A percentile compares a stretch with the other conserved stretches of the same genome.
Evolutionary conservation across 2,888 invertebrate genomes (phyloP).

Genomic region (Conus canariensis): DNA sequence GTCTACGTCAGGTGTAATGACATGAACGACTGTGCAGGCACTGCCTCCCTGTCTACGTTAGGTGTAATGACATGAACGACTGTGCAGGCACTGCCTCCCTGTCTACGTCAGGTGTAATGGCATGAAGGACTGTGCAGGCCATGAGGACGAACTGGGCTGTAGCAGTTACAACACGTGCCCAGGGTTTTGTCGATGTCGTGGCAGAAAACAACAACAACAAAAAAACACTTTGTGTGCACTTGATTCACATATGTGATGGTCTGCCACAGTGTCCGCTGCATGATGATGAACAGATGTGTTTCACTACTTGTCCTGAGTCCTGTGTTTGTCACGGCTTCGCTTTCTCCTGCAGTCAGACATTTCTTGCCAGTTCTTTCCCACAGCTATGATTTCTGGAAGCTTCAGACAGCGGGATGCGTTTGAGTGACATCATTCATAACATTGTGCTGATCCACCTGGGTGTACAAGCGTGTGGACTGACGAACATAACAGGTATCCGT

Average conservation of each 20-base stretch:
- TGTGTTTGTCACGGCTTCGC: constrained; percentile 40
- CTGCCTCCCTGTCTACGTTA: too few relatives aligned
- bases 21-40: too few relatives aligned
- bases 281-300: constrained; percentile 43
- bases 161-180: constrained; percentile 17
- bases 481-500: neutral
- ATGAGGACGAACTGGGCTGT: neutral
- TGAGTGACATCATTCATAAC: neutral
- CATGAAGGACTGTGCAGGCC: neutral
- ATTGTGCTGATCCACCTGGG: constrained; percentile 22
- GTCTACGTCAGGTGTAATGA: too few relatives aligned
- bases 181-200: constrained; percentile 41
- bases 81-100: too few relatives aligned
- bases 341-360: constrained; percentile 28
- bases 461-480: neutral
- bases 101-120: constrained; percentile 1
- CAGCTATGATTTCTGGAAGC: constrained; percentile 29
- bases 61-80: too few relatives aligned
- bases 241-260: constrained; percentile 45
- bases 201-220: too few relatives aligned
- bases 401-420: neutral
- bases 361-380: neutral
- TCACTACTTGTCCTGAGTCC: constrained; percentile 35
- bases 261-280: constrained; percentile 42
- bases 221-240: constrained; percentile 39